Base-by-base conservation (phyloP, 2,888 invertebrate genomes). In the Chalcosyrphus nemorum region DNA sequence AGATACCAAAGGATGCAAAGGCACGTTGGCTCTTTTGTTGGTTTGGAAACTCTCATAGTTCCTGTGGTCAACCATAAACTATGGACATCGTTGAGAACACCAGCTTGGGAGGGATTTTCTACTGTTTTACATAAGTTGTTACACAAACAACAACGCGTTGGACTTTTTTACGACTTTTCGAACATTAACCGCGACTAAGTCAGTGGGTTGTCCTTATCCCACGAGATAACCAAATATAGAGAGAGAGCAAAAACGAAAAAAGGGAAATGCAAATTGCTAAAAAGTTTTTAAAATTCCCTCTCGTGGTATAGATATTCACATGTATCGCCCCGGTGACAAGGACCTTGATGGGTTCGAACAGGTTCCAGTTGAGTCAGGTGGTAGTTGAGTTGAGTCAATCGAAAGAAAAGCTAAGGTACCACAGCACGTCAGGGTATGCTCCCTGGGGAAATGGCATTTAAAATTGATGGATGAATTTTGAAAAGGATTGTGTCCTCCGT, bases 391-490 rank as follows among this genome's bases (percentile, higher is more conserved):
- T 35, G 47, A 75, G 66, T 66, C 56, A 75, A 75, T 75, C 45
- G 43, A 32, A 57, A 11, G 35, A 27, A 45, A 9, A 24, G 4
- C 6, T 19, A 35, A 15, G 19, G 2, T 5, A 21, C 38, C 13
- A 38, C 41, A 41, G 21, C 43, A 68, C 41, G 66, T 54, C 2
- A 29, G 47, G 50, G 35, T 68, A 57, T 24, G 4, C 13, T 66
- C 15, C 54, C 76, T 32, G 54, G 56, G 29, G 43, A 65, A 80
- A 43, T 41, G 70, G 57, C 84, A 80, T 80, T 74, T 52, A 70
- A 80, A 84, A 84, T 84, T 84, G 75, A 84, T 84, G 84, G 50
- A 74, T 68, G 68, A 63, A 59, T 70, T 75, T 70, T 65, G 45
- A 80, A 80, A 75, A 54, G 57, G 80, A 78, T 74, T 78, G 61